Percentiles rank a stretch among this genome's conserved stretches.
phyloP scores from a whole-genome alignment of 1,140 invertebrate genomes.

The Pseudomyrmex gracilis region DNA sequence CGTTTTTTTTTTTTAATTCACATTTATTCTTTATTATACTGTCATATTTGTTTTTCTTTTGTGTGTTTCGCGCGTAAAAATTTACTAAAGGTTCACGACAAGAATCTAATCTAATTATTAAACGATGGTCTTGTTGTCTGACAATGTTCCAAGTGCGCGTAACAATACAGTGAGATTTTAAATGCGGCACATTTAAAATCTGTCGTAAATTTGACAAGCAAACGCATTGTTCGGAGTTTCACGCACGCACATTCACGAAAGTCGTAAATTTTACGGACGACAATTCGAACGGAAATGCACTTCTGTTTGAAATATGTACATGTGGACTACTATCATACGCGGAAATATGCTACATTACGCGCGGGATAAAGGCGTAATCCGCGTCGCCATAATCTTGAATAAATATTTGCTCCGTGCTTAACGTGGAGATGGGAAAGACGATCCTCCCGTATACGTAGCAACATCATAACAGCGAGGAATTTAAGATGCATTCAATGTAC shows the following conservation, averaged over 20 bases:
- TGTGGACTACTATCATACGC: not conserved
- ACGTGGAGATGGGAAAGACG: not conserved
- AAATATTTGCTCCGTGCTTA: constrained; percentile 41
- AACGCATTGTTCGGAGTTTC: constrained; percentile 1
- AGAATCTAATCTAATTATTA: too few relatives aligned
- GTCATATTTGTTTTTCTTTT: too few relatives aligned
- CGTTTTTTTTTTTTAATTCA: constrained; percentile 9
- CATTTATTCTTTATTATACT: not conserved
- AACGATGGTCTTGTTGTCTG: not conserved
- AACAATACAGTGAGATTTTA: constrained; percentile 11
- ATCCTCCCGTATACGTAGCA: not conserved
- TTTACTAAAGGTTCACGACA: too few relatives aligned
- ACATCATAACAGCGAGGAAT: constrained; percentile 22
- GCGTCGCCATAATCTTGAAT: constrained; percentile 48
- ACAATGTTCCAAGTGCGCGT: constrained; percentile 32
- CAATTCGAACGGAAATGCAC: constrained; percentile 21
- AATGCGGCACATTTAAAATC: constrained; percentile 35
- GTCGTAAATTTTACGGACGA: constrained; percentile 32
- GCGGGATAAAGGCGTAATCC: constrained; percentile 44
- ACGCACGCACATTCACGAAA: not conserved
- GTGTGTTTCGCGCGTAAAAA: too few relatives aligned
- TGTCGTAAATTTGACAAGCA: constrained; percentile 37
- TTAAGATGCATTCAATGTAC: constrained; percentile 27
- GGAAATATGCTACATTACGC: constrained; percentile 10
- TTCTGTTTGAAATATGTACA: constrained; percentile 28